These are phyloP conservation scores for Chrysogorgia sp. DNA, from an alignment of 92 coral and sea anemone species.

Conservation along the genomic window DNA sequence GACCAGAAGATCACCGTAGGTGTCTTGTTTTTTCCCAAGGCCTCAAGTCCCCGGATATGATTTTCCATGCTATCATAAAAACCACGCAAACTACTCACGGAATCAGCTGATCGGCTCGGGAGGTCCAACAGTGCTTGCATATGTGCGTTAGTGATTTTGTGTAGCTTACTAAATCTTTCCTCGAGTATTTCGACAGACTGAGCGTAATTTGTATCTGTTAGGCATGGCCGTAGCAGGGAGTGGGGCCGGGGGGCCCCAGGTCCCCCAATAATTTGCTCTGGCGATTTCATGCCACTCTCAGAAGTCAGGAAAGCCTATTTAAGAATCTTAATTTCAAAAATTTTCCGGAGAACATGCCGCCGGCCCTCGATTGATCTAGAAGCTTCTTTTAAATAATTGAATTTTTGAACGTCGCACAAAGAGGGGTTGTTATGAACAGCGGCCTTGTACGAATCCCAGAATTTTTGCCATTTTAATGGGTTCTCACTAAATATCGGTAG, in stretches of 20 bases:
- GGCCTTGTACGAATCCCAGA: conserved; percentile 54
- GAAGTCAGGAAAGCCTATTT: too few relatives aligned
- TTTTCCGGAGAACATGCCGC: too few relatives aligned
- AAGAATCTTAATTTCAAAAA: too few relatives aligned
- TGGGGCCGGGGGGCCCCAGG: too few relatives aligned
- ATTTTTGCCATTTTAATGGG: conserved; percentile 49
- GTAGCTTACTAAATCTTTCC: conserved; percentile 45
- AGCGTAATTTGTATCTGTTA: background rate
- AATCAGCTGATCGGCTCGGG: background rate
- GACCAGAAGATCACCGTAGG: background rate
- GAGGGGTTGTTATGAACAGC: conserved; percentile 39
- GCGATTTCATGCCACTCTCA: too few relatives aligned
- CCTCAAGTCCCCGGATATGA: background rate
- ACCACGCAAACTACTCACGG: background rate
- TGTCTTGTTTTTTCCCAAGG: background rate
- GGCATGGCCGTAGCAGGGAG: too few relatives aligned
- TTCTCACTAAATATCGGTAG: conserved; percentile 48
- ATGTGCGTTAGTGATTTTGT: conserved; percentile 17
- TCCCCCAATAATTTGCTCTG: too few relatives aligned
- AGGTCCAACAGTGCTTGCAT: conserved; percentile 11
- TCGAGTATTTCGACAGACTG: conserved; percentile 2
- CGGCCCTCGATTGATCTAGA: conserved; percentile 41
- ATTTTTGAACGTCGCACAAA: conserved; percentile 44
- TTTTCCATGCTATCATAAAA: conserved; percentile 8
- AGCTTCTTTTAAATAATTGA: conserved; percentile 53